A percentile compares a stretch with the other conserved stretches of the same genome.
Conservation (phyloP, 2,113 vertebrate species). For the Pseudorasbora parva region DNA sequence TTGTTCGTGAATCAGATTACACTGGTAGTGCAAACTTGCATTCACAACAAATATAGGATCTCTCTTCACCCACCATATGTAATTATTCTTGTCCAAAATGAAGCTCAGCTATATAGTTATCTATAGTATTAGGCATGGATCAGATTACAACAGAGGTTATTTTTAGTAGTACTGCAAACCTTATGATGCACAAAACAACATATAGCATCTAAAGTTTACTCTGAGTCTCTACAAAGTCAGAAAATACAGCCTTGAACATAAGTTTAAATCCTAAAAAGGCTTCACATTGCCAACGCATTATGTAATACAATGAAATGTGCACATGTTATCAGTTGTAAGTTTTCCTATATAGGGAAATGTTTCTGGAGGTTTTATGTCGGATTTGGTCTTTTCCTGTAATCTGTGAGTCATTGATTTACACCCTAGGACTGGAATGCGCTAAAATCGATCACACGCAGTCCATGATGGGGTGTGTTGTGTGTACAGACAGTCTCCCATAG, state of each 20-base stretch:
- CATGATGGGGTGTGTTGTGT: slow-evolving; percentile 17
- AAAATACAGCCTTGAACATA: not conserved
- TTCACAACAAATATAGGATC: no score
- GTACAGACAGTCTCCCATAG: slow-evolving; percentile 6
- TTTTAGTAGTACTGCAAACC: no score
- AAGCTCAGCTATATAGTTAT: not conserved
- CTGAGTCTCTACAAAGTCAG: not conserved
- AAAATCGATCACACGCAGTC: slow-evolving; percentile 9
- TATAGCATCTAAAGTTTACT: no score
- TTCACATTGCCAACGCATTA: not conserved
- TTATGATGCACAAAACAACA: no score
- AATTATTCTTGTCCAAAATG: not conserved
- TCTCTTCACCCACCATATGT: no score
- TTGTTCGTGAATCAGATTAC: not conserved
- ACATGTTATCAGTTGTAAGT: not conserved
- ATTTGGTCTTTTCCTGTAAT: not conserved
- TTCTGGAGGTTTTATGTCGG: not conserved
- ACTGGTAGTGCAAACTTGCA: not conserved
- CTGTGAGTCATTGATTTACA: slow-evolving; percentile 16
- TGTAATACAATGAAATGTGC: not conserved
- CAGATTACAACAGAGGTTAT: not conserved
- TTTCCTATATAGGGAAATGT: not conserved
- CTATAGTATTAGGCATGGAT: no score
- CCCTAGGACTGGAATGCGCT: slow-evolving; percentile 7
- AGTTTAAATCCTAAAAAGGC: not conserved